Conservation (phyloP, 2,888 invertebrate genomes). For the Tridacna gigas region DNA sequence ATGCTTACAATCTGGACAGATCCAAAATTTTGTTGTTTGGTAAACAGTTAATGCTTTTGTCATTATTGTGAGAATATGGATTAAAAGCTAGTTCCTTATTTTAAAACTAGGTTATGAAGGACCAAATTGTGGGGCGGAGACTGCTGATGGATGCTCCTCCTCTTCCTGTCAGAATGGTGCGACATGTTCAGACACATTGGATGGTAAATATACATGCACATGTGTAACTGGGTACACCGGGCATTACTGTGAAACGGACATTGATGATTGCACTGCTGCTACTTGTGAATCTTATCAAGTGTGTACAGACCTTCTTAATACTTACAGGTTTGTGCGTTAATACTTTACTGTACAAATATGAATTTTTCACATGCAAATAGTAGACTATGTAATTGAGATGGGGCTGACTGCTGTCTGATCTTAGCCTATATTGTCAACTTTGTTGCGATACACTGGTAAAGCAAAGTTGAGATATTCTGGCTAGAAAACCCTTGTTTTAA, state of each 20-base stretch:
- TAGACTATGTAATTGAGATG: too few species aligned
- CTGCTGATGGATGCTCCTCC: slow-evolving; percentile 35
- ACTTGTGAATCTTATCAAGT: slow-evolving; percentile 96
- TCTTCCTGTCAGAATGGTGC: slow-evolving; percentile 87
- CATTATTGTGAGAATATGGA: too few species aligned
- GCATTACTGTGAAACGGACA: slow-evolving; percentile 90
- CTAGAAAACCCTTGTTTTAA: too few species aligned
- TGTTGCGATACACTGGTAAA: too few species aligned
- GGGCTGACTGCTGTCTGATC: too few species aligned
- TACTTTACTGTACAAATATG: not conserved
- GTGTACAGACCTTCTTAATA: slow-evolving; percentile 86
- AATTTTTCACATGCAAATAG: not conserved
- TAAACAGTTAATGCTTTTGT: too few species aligned
- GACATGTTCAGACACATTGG: slow-evolving; percentile 91
- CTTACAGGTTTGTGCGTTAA: slow-evolving; percentile 62
- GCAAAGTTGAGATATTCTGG: too few species aligned
- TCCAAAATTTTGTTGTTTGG: too few species aligned
- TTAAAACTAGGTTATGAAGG: slow-evolving; percentile 54
- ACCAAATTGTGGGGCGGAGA: slow-evolving; percentile 58
- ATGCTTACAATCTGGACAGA: too few species aligned
- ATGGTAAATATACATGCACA: slow-evolving; percentile 87
- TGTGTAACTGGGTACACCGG: slow-evolving; percentile 67
- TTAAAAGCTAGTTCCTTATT: too few species aligned
- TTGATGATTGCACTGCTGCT: slow-evolving; percentile 96
- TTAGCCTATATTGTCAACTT: too few species aligned